These are phyloP conservation scores for Muntiacus muntjak DNA, from an alignment of 2,113 vertebrate species.

Conservation along the genomic window DNA sequence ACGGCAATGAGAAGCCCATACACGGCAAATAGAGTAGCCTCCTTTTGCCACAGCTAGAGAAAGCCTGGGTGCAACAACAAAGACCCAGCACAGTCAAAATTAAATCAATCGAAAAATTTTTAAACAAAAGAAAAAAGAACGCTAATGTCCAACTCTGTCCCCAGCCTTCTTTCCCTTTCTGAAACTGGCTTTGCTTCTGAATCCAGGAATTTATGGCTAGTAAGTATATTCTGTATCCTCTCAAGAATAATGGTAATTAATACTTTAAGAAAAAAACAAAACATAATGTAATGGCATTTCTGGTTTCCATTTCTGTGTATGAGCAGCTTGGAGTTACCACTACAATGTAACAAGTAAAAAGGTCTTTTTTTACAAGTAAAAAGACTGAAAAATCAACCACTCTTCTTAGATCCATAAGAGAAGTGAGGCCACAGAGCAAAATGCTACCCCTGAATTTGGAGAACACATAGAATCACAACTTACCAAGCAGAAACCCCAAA, in stretches of 20 bases:
- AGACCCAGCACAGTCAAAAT: background rate
- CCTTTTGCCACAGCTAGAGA: background rate
- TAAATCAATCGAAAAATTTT: background rate
- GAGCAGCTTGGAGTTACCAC: background rate
- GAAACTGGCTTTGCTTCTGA: background rate
- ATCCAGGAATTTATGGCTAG: background rate
- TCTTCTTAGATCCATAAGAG: background rate
- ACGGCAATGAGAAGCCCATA: accelerated
- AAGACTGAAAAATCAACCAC: background rate
- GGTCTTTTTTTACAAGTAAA: background rate
- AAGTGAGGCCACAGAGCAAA: background rate
- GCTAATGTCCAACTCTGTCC: background rate
- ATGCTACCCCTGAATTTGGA: background rate
- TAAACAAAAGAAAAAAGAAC: background rate
- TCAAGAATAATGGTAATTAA: background rate
- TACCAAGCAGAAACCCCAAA: background rate
- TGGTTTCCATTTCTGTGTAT: background rate
- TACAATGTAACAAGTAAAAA: background rate
- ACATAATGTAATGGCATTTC: background rate
- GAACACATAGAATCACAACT: background rate
- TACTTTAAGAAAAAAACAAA: background rate
- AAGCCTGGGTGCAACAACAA: background rate
- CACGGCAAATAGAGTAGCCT: accelerated
- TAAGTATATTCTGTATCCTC: background rate
- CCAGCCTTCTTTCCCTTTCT: background rate